phyloP scores from a whole-genome alignment of 2,797 vertebrate genomes.

The Scleropages formosus region DNA sequence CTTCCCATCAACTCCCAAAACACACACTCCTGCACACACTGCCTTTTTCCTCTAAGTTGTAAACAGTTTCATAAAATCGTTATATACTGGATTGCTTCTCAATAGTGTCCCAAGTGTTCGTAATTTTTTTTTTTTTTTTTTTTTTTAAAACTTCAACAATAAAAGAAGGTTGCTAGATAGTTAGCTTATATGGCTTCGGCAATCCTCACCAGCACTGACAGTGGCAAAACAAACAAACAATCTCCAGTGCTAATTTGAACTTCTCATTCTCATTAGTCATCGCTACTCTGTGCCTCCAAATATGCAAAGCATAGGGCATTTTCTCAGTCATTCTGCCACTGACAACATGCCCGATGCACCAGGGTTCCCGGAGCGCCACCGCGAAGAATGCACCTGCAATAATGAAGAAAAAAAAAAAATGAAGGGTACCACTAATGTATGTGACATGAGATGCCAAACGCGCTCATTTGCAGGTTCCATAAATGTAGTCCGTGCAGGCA shows the following conservation, averaged over 20 bases:
- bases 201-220: neutral
- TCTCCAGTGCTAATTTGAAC: neutral
- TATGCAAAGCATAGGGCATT: neutral
- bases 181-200: no score
- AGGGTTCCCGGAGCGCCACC: neutral
- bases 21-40: neutral
- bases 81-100: no score
- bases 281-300: neutral
- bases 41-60: no score
- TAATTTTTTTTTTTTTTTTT: no score
- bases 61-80: no score
- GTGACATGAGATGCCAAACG: neutral
- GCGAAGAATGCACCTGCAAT: no score
- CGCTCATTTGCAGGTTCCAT: neutral
- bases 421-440: neutral
- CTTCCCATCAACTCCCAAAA: neutral
- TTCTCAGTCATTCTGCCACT: neutral
- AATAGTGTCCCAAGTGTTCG: no score
- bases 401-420: neutral
- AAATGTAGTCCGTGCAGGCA: neutral
- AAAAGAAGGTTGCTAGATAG: no score
- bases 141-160: no score
- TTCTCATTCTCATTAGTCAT: constrained; percentile 6
- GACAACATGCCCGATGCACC: neutral
- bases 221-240: neutral